Percentiles rank a stretch among this genome's conserved stretches.
Conservation (phyloP, 2,113 vertebrate genomes). For the Vicugna pacos region DNA sequence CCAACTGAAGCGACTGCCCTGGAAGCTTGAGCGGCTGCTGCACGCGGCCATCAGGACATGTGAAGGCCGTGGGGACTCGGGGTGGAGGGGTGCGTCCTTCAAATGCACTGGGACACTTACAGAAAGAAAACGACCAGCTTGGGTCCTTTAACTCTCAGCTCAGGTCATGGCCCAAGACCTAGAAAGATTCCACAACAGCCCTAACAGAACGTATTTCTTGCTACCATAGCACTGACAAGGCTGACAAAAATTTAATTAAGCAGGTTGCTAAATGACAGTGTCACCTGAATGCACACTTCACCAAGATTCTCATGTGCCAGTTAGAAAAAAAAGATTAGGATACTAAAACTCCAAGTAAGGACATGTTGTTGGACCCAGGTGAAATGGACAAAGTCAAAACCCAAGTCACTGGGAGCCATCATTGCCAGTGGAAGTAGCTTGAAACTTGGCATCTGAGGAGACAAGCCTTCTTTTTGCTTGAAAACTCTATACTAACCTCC, state of each 20-base stretch:
- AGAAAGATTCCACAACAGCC: neutral
- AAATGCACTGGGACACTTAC: neutral
- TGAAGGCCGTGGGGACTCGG: neutral
- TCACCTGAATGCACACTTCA: neutral
- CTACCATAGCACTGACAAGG: neutral
- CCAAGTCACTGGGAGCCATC: neutral
- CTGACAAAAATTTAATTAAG: neutral
- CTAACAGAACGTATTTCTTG: neutral
- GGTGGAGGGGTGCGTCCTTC: neutral
- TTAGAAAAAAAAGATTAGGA: neutral
- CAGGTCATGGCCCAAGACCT: neutral
- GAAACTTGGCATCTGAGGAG: neutral
- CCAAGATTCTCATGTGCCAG: neutral
- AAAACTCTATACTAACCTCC: neutral
- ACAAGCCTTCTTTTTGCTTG: neutral
- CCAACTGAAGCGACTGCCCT: neutral
- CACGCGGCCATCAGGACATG: neutral
- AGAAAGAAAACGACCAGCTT: neutral
- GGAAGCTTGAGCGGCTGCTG: neutral
- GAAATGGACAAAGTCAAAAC: neutral
- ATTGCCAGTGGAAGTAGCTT: neutral
- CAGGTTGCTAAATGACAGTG: neutral
- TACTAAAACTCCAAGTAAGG: neutral
- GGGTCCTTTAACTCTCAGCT: neutral
- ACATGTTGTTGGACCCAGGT: neutral